Percentiles rank a stretch among this genome's conserved stretches.
Evolutionary conservation across 2,797 vertebrate genomes (phyloP).

Genomic region (Thaleichthys pacificus): DNA sequence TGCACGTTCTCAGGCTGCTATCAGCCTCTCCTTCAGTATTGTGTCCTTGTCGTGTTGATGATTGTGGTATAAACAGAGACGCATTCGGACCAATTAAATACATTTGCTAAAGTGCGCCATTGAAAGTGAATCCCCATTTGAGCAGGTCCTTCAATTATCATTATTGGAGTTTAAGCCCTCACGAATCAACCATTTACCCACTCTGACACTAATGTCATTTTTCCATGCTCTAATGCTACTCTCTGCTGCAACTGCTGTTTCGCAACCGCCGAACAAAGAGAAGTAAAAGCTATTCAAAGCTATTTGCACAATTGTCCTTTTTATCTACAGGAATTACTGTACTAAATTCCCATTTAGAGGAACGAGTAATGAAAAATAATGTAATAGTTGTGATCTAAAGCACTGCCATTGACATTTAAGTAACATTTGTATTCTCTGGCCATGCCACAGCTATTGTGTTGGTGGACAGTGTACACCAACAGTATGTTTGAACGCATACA

Average conservation of each 20-base stretch:
- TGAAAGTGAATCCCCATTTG: conserved; percentile 5
- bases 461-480: no score
- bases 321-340: conserved; percentile 10
- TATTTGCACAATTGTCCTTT: conserved; percentile 33
- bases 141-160: conserved; percentile 21
- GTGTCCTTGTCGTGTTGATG: conserved; percentile 17
- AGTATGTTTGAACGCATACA: no score
- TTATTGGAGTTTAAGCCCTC: conserved; percentile 16
- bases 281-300: conserved; percentile 17
- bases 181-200: conserved; percentile 25
- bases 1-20: neutral
- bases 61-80: conserved; percentile 32
- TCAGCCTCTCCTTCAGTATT: conserved; percentile 23
- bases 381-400: conserved; percentile 6
- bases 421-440: no score
- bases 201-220: conserved; percentile 38
- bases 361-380: conserved; percentile 21
- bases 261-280: conserved; percentile 13
- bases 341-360: conserved; percentile 18
- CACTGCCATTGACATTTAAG: neutral
- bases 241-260: neutral
- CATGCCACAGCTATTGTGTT: no score
- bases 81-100: conserved; percentile 12
- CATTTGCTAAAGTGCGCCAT: conserved; percentile 14
- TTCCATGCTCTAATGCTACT: conserved; percentile 23